A percentile compares a stretch with the other conserved stretches of the same genome.
These are phyloP conservation scores for Mermis nigrescens DNA, from an alignment of 2,888 invertebrate species.

Conservation along the genomic window DNA sequence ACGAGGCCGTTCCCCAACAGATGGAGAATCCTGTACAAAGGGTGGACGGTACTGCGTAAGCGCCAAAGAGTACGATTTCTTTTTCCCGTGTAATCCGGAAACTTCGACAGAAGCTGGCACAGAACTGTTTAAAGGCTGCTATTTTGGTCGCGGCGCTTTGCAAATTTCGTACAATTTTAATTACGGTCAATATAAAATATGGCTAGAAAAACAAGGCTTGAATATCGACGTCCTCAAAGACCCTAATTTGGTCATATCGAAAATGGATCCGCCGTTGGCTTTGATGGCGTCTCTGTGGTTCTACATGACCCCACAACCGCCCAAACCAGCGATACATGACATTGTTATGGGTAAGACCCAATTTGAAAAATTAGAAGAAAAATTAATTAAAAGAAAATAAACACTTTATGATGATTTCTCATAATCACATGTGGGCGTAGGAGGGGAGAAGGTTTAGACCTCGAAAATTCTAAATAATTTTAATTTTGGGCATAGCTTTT, in stretches of 20 bases:
- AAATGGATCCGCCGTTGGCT: neutral
- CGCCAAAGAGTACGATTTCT: neutral
- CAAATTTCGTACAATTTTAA: conserved; percentile 6
- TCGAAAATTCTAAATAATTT: too few species aligned
- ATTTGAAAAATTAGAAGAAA: neutral
- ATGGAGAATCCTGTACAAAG: conserved; percentile 18
- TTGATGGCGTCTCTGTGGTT: conserved; percentile 1
- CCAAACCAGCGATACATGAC: conserved; percentile 6
- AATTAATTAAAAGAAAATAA: too few species aligned
- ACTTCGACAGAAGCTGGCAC: neutral
- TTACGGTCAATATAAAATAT: neutral
- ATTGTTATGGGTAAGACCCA: neutral
- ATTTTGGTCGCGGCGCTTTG: conserved; percentile 3
- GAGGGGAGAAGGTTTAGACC: too few species aligned
- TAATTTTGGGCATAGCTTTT: too few species aligned
- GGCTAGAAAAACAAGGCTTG: neutral
- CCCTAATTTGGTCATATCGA: neutral
- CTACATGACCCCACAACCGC: conserved; percentile 8
- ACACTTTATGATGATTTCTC: too few species aligned
- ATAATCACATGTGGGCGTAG: too few species aligned
- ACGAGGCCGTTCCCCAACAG: conserved; percentile 18
- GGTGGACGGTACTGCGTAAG: conserved; percentile 17
- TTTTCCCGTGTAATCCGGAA: neutral
- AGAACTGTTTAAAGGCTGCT: neutral
- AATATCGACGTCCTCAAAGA: neutral